Evolutionary conservation across 2,888 invertebrate species (phyloP).

Genomic region (Drosophila monieri): DNA sequence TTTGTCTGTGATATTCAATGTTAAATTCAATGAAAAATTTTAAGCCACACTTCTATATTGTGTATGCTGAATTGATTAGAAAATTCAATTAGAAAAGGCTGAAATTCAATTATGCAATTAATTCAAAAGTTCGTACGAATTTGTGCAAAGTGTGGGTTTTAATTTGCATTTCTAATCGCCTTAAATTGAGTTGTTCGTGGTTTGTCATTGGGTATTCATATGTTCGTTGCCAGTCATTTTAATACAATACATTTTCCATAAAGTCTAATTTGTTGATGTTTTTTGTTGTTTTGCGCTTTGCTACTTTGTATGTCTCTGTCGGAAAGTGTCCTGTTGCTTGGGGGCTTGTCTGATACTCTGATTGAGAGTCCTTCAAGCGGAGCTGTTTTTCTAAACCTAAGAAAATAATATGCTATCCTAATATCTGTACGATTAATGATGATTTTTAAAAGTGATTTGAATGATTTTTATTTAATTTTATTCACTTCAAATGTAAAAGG

Average conservation of each 20-base stretch:
- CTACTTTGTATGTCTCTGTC: not conserved
- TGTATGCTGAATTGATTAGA: not conserved
- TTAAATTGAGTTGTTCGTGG: not conserved
- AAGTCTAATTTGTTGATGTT: conserved; percentile 44
- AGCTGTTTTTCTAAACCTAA: conserved; percentile 7
- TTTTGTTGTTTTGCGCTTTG: not conserved
- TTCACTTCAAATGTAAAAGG: not conserved
- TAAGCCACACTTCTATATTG: not conserved
- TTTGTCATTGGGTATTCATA: not conserved
- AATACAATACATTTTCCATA: conserved; percentile 58
- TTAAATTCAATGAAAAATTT: not conserved
- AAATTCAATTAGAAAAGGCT: not conserved
- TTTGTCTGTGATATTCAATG: not conserved
- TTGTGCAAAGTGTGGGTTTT: not conserved
- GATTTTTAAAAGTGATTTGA: too few species aligned
- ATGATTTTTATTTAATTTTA: too few species aligned
- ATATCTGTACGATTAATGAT: too few species aligned
- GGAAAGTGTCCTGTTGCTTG: conserved; percentile 45
- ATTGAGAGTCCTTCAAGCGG: conserved; percentile 22
- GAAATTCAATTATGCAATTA: not conserved
- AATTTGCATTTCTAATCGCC: conserved; percentile 13
- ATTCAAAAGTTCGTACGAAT: not conserved
- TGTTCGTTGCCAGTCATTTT: conserved; percentile 45
- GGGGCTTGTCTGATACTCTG: conserved; percentile 43
- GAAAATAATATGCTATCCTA: too few species aligned